Base-by-base conservation (phyloP, 2,888 invertebrate genomes). In the Lasioglossum vierecki region DNA sequence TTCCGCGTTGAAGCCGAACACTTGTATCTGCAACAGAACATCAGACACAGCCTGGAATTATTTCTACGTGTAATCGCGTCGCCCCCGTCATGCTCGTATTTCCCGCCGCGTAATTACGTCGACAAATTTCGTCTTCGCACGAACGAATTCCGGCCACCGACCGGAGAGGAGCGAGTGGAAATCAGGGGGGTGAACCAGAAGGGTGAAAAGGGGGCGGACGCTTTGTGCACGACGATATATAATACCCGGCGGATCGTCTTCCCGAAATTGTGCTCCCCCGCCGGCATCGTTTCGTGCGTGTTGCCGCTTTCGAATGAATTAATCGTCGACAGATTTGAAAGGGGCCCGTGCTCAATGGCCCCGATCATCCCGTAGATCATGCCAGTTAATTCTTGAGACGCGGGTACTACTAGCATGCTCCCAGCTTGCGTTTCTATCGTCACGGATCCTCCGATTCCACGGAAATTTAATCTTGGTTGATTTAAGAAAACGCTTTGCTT, bases 1-100 rank as follows among this genome's bases (percentile, higher is more conserved):
- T 95, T 99, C 99, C 88, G 98, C 98, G 95, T 99, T 99, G 96
- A 98, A 99, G 2, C 99, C 99, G 92, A 99, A 98, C 83, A 99
- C 96, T 95, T 99, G 99, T 92, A 99, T 98, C 99, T 99, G 96
- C 73, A 95, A 96, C 86, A 93, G 74, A 84, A 74, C 30, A 79
- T 79, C 76, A 82, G 73, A 79, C 72, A 35, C 18, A 35, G 63
- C 22, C 49, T 26, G 68, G 79, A 87, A 83, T 88, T 86, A 87
- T 76, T 82, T 82, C 72, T 39, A 30, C 68, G 79, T 76, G 78
- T 71, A 88, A 85, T 88, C 79, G 73, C 68, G 75, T 72, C 82
- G 44, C 57, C 63, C 60, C 46, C 63, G 35, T 70, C 66, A 68
- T 66, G 66, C 44, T 46, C 77, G 81, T 71, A 76, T 77, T 79